These are phyloP conservation scores for Poeciliopsis gracilis DNA, from an alignment of 2,797 vertebrate genomes.

Conservation along the genomic window DNA sequence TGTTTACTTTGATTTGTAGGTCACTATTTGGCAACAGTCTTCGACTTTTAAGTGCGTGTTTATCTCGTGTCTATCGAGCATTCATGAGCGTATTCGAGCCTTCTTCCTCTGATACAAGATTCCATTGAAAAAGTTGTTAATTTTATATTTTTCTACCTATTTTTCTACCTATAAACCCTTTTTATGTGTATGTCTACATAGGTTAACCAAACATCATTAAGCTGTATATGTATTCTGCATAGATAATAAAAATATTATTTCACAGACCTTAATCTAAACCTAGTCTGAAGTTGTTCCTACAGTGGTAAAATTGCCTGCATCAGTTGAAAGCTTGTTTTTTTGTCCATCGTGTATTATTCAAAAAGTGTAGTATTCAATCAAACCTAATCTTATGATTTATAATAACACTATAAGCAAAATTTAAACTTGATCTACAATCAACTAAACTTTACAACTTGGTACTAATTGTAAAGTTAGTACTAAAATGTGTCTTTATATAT, in stretches of 20 bases:
- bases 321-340: neutral
- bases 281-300: neutral
- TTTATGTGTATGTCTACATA: accelerated
- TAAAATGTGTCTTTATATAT: neutral
- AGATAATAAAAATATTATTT: too few relatives aligned
- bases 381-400: neutral
- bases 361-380: neutral
- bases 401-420: neutral
- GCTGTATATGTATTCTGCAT: neutral
- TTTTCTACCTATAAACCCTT: too few relatives aligned
- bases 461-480: neutral
- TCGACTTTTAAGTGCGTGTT: neutral
- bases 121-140: conserved; percentile 4
- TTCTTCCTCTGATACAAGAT: neutral
- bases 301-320: neutral
- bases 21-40: neutral
- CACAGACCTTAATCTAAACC: neutral
- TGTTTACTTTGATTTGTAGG: neutral
- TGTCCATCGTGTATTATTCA: neutral
- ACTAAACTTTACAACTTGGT: too few relatives aligned
- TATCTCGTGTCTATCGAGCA: neutral
- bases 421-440: neutral
- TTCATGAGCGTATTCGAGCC: neutral
- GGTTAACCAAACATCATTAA: accelerated
- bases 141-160: neutral